Evolutionary conservation across 2,888 invertebrate genomes (phyloP).

Genomic region (Notocelia uddmanniana): DNA sequence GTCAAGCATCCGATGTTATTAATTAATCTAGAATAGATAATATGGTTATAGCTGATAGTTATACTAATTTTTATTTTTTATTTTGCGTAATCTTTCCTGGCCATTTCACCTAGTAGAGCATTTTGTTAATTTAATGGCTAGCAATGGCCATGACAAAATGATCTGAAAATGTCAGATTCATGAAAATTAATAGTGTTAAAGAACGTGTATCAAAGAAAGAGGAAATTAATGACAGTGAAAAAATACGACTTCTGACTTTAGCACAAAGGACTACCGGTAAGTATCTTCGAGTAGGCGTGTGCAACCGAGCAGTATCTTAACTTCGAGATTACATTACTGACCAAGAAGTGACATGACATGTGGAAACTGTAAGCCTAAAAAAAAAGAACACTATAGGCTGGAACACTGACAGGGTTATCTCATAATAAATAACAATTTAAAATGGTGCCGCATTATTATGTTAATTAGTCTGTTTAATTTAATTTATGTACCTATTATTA

Average conservation of each 20-base stretch:
- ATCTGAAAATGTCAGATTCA: neutral
- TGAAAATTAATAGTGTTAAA: neutral
- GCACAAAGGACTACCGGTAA: constrained; percentile 16
- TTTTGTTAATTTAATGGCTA: neutral
- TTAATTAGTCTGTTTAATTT: no score
- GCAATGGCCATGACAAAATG: neutral
- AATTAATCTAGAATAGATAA: no score
- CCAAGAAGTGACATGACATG: neutral
- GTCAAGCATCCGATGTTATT: no score
- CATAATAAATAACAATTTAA: no score
- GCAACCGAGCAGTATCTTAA: neutral
- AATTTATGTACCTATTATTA: no score
- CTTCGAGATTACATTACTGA: neutral
- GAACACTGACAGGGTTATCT: no score
- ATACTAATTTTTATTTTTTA: no score
- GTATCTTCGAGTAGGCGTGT: neutral
- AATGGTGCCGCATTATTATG: no score
- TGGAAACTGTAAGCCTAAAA: neutral
- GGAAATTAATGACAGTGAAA: constrained; percentile 26
- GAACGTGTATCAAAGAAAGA: constrained; percentile 18
- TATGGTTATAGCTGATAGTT: no score
- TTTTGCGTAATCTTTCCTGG: no score
- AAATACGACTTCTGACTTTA: constrained; percentile 16
- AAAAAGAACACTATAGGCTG: neutral
- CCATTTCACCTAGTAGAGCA: no score